Base-by-base conservation (phyloP, 2,113 vertebrate species). In the Sapayoa aenigma region DNA sequence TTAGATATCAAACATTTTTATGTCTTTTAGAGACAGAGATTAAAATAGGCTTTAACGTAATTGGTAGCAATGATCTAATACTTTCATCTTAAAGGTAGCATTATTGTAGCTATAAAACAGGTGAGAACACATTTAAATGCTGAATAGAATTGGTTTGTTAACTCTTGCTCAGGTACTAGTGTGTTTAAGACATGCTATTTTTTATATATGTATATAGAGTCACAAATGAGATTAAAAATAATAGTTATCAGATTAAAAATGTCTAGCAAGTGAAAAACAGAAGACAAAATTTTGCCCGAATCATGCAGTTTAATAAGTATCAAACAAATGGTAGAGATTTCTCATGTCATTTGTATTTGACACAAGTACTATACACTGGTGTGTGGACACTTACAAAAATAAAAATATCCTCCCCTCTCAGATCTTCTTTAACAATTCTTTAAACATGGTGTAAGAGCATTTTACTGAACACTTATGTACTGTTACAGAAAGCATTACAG, bases 1-100 rank as follows among this genome's bases (percentile, higher is more conserved):
- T 83, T 63, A 77, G 46, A 84, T 71, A 96, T 94, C 84, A 95
- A 94, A 93, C 60, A 85, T 79, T 86, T 94, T 96, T 86, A 96
- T 87, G 81, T 78, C 66, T 95, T 94, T 63, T 77, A 81, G 74
- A 90, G 83, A 96, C 22, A 4, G 66, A 88, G 73, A 93, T 92
- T 91, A 95, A 96, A 91, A 96, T 13, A 75, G 84, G 71, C 25
- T 87, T 93, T 93, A 95, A 87, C 30, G 22, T 92, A 95, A 94
- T 83, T 95, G 85, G 44, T 84, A 91, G 87, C 72, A 78, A 89
- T 92, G 84, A 94, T 93, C 82, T 85, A 92, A 89, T 76, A 83
- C 50, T 84, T 86, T 63, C 83, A 95, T 74, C 69, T 86, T 94
- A 95, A 90, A 95, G 65, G 56, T 39, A 72, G 91, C 24, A 89